phyloP scores from a whole-genome alignment of 2,888 invertebrate genomes.

The Brassicogethes aeneus region DNA sequence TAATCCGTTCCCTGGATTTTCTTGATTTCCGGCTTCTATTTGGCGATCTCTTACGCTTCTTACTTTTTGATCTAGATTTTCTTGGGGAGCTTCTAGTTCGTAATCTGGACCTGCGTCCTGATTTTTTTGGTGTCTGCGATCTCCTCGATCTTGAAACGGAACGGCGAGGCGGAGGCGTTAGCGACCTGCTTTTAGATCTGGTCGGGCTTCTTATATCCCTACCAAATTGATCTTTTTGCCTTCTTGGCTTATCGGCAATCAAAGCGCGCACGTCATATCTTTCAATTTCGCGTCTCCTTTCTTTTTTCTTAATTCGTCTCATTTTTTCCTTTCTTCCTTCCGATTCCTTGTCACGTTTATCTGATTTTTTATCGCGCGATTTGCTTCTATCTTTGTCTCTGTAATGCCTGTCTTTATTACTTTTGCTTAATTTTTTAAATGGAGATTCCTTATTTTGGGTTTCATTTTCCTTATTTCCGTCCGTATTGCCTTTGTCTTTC shows the following conservation, averaged over 20 bases:
- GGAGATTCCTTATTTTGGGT: slow-evolving; percentile 45
- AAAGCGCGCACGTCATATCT: slow-evolving; percentile 70
- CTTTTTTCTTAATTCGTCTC: not conserved
- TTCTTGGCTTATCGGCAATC: slow-evolving; percentile 57
- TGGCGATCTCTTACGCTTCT: slow-evolving; percentile 30
- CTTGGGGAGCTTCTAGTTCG: slow-evolving; percentile 14
- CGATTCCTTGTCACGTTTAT: slow-evolving; percentile 13
- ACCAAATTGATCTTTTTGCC: slow-evolving; percentile 65
- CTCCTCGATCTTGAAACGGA: slow-evolving; percentile 32
- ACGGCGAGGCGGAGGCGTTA: slow-evolving; percentile 26
- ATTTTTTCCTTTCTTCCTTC: slow-evolving; percentile 28
- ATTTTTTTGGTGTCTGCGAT: slow-evolving; percentile 22
- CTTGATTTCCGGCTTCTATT: slow-evolving; percentile 29
- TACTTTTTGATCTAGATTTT: slow-evolving; percentile 18
- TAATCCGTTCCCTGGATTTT: slow-evolving; percentile 18
- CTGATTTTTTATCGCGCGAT: slow-evolving; percentile 33
- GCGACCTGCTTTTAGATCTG: slow-evolving; percentile 25
- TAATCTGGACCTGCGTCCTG: slow-evolving; percentile 26
- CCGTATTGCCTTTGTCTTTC: slow-evolving; percentile 40
- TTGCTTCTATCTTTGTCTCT: slow-evolving; percentile 51
- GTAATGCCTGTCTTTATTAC: slow-evolving; percentile 68
- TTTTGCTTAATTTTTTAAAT: slow-evolving; percentile 76
- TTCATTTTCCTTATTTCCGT: slow-evolving; percentile 42
- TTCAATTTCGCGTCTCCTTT: not conserved
- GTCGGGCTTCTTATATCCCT: slow-evolving; percentile 55